Conservation (phyloP, 2,113 vertebrate species). For the Argyrosomus japonicus region DNA sequence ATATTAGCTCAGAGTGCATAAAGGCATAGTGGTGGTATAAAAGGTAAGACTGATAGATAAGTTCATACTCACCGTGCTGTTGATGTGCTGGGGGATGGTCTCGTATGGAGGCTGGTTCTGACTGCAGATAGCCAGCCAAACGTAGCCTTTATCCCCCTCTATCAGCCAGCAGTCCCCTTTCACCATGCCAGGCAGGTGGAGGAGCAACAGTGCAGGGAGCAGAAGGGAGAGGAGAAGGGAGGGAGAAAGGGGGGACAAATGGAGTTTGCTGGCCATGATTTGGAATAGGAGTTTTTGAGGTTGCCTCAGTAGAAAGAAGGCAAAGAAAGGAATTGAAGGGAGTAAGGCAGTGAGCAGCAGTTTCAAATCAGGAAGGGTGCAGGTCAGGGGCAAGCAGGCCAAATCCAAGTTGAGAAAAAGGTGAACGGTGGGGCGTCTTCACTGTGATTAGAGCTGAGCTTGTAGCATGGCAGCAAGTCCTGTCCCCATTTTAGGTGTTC, state of each 20-base stretch:
- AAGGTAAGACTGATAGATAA: not conserved
- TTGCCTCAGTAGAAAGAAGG: conserved; percentile 40
- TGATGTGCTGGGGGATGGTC: conserved; percentile 98
- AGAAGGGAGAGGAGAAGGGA: conserved; percentile 59
- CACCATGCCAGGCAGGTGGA: conserved; percentile 84
- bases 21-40: not conserved
- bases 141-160: conserved; percentile 97
- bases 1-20: not conserved
- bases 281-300: conserved; percentile 38
- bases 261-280: conserved; percentile 75
- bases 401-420: conserved; percentile 32
- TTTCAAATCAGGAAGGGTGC: conserved; percentile 38
- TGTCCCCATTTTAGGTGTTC: conserved; percentile 81
- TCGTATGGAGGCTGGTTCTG: conserved; percentile 99
- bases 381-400: conserved; percentile 24
- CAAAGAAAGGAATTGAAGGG: conserved; percentile 27
- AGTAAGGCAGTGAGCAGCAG: conserved; percentile 25
- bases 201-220: conserved; percentile 69
- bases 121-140: conserved; percentile 99
- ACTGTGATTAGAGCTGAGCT: conserved; percentile 70
- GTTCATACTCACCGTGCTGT: conserved; percentile 89
- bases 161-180: conserved; percentile 97
- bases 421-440: conserved; percentile 44
- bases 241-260: conserved; percentile 40
- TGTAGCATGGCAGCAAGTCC: conserved; percentile 51